Evolutionary conservation across 2,888 invertebrate species (phyloP).

Genomic region (Ichneumon xanthorius): DNA sequence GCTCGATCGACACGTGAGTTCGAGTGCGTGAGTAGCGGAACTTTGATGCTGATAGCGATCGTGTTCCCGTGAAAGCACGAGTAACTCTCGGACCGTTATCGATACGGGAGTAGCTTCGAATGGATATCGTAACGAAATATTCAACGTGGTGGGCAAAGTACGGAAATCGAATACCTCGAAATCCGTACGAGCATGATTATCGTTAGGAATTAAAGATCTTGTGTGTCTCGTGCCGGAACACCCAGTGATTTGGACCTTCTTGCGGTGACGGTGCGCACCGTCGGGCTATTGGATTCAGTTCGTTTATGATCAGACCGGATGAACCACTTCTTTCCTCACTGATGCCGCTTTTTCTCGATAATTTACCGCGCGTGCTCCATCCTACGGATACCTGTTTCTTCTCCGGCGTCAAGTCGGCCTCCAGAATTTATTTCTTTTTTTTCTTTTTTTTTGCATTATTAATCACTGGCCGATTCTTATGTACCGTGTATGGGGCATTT

Average conservation of each 20-base stretch:
- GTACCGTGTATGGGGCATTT: not conserved
- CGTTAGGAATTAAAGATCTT: conserved; percentile 21
- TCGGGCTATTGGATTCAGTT: conserved; percentile 35
- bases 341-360: conserved; percentile 4
- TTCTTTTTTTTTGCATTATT: not conserved
- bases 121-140: not conserved
- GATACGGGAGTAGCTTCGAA: not conserved
- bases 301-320: conserved; percentile 28
- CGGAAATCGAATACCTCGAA: not conserved
- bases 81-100: conserved; percentile 5
- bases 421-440: not conserved
- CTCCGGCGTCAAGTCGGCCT: not conserved
- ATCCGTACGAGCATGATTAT: conserved; percentile 4
- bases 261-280: not conserved
- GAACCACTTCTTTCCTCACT: conserved; percentile 27
- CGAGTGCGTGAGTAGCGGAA: conserved; percentile 31
- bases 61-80: conserved; percentile 41
- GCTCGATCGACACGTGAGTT: conserved; percentile 51
- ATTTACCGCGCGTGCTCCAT: not conserved
- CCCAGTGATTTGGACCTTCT: not conserved
- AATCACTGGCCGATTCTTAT: not conserved
- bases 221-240: conserved; percentile 10
- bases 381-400: not conserved
- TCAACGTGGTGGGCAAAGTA: not conserved
- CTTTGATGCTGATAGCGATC: conserved; percentile 47